Evolutionary conservation across 2,797 vertebrate genomes (phyloP), one percentile per base, ranked within the genome.

Genomic region (Sorex maritimensis): DNA sequence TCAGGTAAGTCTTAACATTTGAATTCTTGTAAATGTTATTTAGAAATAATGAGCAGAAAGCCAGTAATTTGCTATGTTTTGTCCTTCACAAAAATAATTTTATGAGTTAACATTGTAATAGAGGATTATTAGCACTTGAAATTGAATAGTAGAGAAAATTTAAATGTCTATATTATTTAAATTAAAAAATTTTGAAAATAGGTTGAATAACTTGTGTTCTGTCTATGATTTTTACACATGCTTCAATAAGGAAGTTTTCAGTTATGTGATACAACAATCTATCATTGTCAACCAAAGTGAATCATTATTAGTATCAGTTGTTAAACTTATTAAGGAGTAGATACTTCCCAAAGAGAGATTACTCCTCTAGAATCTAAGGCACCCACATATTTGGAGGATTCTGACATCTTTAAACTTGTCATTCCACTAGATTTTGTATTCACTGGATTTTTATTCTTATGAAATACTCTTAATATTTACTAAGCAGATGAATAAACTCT

Each of bases 1-100:
- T 98, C 99, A 99, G 99, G 99, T 99, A 99, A 98, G 98, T 80
- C 41, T 75, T 94, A 78, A 49, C 73, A 72, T 91, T 95, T 19
- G 6, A 52, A 49, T 82, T 96, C 68, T 97, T 77, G 95, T 71
- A 52, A 52, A 52, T 52, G 49, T 52, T 52, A 52, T 52, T 52
- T 52, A 52, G 21, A 24, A 92, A 26, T 86, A 49, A 78, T 82
- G 65, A 28, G 26, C 78, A 94, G 38, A 93, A 69, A 52, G 83
- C 61, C 46, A 81, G 52, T 13, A 92, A 71, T 81, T 77, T 87
- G 67, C 58, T 75, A 8, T 82, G 58, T 8, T 83, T 10, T 91
- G 8, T 52, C 26, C 49, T 81, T 14, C 96, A 38, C 77, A 92
- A 52, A 93, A 78, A 65, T 81, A 58, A 23, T 65, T 87, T 94